Evolutionary conservation across 2,113 vertebrate species (phyloP).

Genomic region (Carettochelys insculpta): DNA sequence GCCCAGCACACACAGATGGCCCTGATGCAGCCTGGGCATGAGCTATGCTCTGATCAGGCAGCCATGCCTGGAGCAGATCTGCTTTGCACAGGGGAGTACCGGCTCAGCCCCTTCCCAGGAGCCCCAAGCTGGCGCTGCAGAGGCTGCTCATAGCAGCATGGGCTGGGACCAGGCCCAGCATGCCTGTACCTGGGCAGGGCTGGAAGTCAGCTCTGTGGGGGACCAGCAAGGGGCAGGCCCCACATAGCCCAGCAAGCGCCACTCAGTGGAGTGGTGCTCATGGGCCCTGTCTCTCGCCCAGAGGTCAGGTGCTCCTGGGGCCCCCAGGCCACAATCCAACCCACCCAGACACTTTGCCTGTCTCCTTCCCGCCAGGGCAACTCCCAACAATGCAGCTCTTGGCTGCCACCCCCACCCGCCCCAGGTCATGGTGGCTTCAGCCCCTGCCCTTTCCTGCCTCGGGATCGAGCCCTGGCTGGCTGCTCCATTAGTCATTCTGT

Average conservation of each 20-base stretch:
- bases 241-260: not conserved
- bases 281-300: not conserved
- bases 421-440: not conserved
- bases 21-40: not conserved
- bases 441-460: not conserved
- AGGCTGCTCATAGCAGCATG: not conserved
- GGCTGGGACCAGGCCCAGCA: not conserved
- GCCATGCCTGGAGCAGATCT: fast-evolving
- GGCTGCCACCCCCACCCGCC: not conserved
- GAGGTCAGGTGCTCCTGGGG: not conserved
- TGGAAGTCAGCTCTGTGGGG: fast-evolving
- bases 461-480: not conserved
- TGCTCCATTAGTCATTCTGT: not conserved
- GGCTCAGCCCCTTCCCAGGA: not conserved
- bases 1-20: not conserved
- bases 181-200: not conserved
- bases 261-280: fast-evolving
- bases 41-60: fast-evolving
- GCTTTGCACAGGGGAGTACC: not conserved
- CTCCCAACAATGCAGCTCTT: conserved; percentile 9
- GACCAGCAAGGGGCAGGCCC: not conserved
- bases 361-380: not conserved
- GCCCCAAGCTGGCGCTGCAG: not conserved
- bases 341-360: not conserved
- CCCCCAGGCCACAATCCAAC: fast-evolving